Evolutionary conservation across 2,888 invertebrate species (phyloP).

Genomic region (Acrobasis suavella): DNA sequence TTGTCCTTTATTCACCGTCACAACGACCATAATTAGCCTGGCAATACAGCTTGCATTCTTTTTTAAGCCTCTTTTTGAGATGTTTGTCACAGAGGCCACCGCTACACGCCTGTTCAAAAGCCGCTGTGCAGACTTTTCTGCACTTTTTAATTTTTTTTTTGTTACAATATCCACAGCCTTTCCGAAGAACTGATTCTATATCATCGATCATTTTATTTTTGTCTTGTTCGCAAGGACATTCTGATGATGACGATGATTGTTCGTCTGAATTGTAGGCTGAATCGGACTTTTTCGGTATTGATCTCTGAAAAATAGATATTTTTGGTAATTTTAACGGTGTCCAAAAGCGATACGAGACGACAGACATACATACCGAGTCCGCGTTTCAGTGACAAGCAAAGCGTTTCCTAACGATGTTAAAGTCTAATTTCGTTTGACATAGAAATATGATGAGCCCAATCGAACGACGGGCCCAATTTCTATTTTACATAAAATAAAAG

Average conservation of each 20-base stretch:
- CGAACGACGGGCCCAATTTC: no score
- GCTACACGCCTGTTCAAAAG: constrained; percentile 36
- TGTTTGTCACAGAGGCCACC: constrained; percentile 39
- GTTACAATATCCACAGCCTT: background rate
- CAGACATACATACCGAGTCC: no score
- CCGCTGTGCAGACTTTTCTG: background rate
- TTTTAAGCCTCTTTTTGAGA: constrained; percentile 44
- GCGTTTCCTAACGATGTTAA: no score
- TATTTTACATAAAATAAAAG: no score
- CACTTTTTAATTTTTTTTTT: background rate
- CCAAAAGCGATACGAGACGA: no score
- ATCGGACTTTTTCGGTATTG: background rate
- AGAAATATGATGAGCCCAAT: no score
- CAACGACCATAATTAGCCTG: constrained; percentile 22
- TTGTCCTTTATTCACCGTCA: no score
- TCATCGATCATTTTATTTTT: background rate
- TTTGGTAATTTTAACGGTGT: background rate
- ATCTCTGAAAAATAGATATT: background rate
- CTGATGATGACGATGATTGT: background rate
- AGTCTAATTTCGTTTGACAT: no score
- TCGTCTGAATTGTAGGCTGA: background rate
- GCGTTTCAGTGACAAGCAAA: no score
- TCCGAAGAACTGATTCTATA: no score
- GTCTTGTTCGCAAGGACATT: background rate
- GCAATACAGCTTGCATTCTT: constrained; percentile 47